Percentiles rank a stretch among this genome's conserved stretches.
Evolutionary conservation across 2,797 vertebrate genomes (phyloP).

Genomic region (Sitta carolinensis): DNA sequence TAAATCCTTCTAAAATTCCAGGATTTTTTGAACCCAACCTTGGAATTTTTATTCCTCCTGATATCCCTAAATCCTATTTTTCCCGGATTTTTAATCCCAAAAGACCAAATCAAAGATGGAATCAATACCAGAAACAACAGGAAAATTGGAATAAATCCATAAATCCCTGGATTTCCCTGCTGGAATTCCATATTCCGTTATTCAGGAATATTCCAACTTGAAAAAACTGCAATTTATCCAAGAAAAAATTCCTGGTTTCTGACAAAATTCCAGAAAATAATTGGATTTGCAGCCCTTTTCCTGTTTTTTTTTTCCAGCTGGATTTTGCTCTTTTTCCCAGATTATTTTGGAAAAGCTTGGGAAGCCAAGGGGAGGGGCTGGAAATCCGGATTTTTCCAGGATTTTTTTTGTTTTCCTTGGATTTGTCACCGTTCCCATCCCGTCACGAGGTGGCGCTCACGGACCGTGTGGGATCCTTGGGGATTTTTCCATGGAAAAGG

Average conservation of each 20-base stretch:
- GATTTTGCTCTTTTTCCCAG: not conserved
- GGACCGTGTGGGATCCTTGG: not conserved
- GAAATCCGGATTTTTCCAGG: slow-evolving; percentile 37
- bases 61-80: not conserved
- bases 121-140: not conserved
- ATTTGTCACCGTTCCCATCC: rapidly evolving
- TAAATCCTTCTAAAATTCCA: not conserved
- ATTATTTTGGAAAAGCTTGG: not conserved
- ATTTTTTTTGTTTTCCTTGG: not conserved
- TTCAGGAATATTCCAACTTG: not conserved
- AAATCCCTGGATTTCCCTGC: not conserved
- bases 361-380: not conserved
- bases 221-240: slow-evolving; percentile 30
- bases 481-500: not conserved
- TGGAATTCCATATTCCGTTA: not conserved
- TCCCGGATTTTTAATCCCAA: not conserved
- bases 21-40: not conserved
- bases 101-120: not conserved
- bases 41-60: not conserved
- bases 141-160: not conserved
- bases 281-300: not conserved
- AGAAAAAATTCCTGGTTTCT: not conserved
- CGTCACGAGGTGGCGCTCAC: slow-evolving; percentile 64
- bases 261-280: slow-evolving; percentile 7
- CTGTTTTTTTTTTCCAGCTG: not conserved